Evolutionary conservation across 2,888 invertebrate genomes (phyloP).

Genomic region (Tenodera sinensis): DNA sequence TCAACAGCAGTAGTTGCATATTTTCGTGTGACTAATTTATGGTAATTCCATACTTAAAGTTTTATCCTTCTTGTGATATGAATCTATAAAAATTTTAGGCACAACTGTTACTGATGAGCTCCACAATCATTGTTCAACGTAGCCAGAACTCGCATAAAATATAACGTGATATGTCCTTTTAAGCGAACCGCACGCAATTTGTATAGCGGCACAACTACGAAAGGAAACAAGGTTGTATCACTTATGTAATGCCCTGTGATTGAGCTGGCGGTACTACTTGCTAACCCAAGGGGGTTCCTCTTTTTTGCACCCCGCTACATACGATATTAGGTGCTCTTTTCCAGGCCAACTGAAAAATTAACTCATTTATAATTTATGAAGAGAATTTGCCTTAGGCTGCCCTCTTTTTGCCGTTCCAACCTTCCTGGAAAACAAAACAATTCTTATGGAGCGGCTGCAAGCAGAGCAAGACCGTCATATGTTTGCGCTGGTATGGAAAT

Average conservation of each 20-base stretch:
- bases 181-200: background rate
- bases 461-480: background rate
- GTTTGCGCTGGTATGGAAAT: background rate
- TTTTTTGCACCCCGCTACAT: background rate
- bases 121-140: too few species aligned
- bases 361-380: conserved; percentile 47
- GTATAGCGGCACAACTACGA: background rate
- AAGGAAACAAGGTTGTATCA: background rate
- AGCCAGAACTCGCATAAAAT: too few species aligned
- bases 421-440: background rate
- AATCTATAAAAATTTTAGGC: too few species aligned
- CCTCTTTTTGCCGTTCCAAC: background rate
- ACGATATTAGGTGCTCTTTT: background rate
- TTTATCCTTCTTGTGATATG: too few species aligned
- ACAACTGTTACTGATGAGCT: too few species aligned
- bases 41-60: too few species aligned
- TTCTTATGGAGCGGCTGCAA: background rate
- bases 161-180: too few species aligned
- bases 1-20: too few species aligned
- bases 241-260: background rate
- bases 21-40: too few species aligned
- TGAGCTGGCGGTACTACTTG: background rate
- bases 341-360: conserved; percentile 42
- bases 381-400: conserved; percentile 36
- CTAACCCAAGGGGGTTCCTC: background rate